Evolutionary conservation across 2,797 vertebrate genomes (phyloP).

Genomic region (Acrossocheilus fasciatus): DNA sequence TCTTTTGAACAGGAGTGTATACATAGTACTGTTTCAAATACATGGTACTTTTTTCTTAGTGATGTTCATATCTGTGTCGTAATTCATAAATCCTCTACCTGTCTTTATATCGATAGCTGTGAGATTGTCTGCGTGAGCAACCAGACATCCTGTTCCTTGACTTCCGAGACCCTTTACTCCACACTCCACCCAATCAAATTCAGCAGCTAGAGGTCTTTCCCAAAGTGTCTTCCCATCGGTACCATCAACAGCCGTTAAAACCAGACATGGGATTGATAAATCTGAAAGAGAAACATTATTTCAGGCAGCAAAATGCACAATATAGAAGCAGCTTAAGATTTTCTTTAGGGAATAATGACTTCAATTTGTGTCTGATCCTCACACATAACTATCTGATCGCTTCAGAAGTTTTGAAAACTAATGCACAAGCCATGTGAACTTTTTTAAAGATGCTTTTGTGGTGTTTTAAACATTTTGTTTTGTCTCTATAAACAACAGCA

Average conservation of each 20-base stretch:
- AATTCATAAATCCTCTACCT: slow-evolving; percentile 71
- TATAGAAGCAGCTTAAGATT: background rate
- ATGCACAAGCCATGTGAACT: background rate
- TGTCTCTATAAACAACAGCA: background rate
- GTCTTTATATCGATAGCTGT: slow-evolving; percentile 73
- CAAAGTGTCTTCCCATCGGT: slow-evolving; percentile 84
- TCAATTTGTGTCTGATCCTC: background rate
- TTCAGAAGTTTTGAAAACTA: no score
- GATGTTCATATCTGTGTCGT: background rate
- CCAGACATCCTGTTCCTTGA: slow-evolving; percentile 77
- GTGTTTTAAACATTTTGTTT: background rate
- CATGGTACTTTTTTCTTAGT: background rate
- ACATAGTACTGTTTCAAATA: background rate
- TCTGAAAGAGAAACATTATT: slow-evolving; percentile 69
- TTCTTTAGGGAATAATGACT: background rate
- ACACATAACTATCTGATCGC: background rate
- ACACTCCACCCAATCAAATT: slow-evolving; percentile 84
- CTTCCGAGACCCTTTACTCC: slow-evolving; percentile 63
- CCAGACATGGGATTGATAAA: slow-evolving; percentile 82
- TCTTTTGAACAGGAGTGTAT: background rate
- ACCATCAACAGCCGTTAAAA: slow-evolving; percentile 83
- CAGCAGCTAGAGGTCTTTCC: slow-evolving; percentile 78
- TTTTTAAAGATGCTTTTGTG: background rate
- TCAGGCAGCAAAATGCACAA: background rate
- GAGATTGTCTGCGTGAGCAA: slow-evolving; percentile 76